Conservation (phyloP, 2,797 vertebrate genomes). For the Channa striata region DNA sequence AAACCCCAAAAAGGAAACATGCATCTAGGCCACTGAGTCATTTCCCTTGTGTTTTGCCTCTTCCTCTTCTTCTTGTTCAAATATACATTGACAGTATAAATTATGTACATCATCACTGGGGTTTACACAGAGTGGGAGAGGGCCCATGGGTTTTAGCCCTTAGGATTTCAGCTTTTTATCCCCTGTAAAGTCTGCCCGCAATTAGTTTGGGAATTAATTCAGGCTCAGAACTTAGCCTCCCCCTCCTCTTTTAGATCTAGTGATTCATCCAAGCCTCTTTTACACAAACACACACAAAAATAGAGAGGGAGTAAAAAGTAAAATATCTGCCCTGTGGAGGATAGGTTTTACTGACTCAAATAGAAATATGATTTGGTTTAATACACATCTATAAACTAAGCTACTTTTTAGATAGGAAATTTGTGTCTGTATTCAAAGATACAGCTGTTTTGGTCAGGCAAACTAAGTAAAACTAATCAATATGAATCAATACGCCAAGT, state of each 20-base stretch:
- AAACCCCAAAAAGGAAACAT: constrained; percentile 77
- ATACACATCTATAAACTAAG: constrained; percentile 1
- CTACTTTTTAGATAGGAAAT: background rate
- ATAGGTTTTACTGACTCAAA: constrained; percentile 39
- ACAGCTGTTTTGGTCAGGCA: constrained; percentile 1
- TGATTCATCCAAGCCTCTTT: constrained; percentile 60
- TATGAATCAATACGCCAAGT: constrained; percentile 16
- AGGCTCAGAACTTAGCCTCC: constrained; percentile 67
- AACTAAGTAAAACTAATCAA: constrained; percentile 38
- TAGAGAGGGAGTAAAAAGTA: background rate
- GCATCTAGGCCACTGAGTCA: constrained; percentile 83
- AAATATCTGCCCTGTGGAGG: constrained; percentile 29
- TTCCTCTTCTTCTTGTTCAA: constrained; percentile 67
- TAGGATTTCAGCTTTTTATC: constrained; percentile 79
- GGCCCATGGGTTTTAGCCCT: constrained; percentile 69
- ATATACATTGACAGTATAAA: constrained; percentile 80
- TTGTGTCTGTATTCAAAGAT: background rate
- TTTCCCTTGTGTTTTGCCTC: constrained; percentile 72
- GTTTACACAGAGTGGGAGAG: constrained; percentile 68
- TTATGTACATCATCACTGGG: constrained; percentile 79
- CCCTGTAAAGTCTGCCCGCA: constrained; percentile 73
- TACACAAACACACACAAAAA: constrained; percentile 8
- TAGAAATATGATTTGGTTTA: constrained; percentile 17
- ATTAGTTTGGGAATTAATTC: constrained; percentile 84
- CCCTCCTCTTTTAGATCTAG: constrained; percentile 62